Percentiles rank a stretch among this genome's conserved stretches.
Conservation (phyloP, 2,797 vertebrate genomes). For the Hirundo rustica region DNA sequence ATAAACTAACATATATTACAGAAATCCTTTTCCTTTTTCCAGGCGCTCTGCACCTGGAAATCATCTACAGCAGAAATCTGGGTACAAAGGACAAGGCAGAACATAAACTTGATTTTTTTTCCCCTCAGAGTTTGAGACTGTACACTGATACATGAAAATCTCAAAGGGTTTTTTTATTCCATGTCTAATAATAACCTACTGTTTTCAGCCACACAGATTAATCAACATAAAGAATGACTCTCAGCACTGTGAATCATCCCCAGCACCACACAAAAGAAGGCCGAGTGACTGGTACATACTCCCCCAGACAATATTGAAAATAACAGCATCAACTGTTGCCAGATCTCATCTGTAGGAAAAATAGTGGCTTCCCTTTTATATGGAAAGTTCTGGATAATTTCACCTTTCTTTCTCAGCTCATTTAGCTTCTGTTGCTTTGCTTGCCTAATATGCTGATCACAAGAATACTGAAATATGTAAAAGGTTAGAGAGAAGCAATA, state of each 20-base stretch:
- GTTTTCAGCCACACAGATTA: constrained; percentile 58
- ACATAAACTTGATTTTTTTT: neutral
- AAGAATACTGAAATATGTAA: neutral
- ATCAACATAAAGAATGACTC: constrained; percentile 55
- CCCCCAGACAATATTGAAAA: constrained; percentile 63
- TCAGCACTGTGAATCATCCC: constrained; percentile 61
- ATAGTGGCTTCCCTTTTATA: neutral
- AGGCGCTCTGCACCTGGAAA: neutral
- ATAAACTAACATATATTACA: neutral
- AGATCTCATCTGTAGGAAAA: constrained; percentile 29
- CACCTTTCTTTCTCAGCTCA: neutral
- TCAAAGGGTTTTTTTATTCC: neutral
- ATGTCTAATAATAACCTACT: constrained; percentile 40
- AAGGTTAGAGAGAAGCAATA: neutral
- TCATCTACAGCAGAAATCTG: neutral
- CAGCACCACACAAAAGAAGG: constrained; percentile 56
- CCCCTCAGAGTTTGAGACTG: neutral
- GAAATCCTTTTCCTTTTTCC: neutral
- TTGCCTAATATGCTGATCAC: neutral
- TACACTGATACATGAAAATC: neutral
- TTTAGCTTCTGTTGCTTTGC: neutral
- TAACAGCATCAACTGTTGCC: constrained; percentile 55
- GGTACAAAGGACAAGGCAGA: neutral
- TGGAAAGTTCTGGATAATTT: neutral
- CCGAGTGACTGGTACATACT: constrained; percentile 55